phyloP scores from a whole-genome alignment of 2,888 invertebrate species.

The Byasa hedistus region DNA sequence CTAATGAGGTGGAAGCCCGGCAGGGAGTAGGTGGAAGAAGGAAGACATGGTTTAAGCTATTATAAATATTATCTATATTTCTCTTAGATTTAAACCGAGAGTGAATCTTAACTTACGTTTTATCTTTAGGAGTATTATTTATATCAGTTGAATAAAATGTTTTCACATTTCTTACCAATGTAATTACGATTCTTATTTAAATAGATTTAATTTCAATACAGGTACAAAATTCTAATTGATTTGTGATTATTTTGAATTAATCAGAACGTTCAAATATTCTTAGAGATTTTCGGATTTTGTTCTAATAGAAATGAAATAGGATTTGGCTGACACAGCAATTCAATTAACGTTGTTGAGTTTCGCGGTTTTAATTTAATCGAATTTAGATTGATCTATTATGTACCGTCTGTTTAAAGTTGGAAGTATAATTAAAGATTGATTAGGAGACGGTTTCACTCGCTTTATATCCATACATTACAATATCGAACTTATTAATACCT shows the following conservation, averaged over 20 bases:
- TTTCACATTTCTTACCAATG: too few relatives aligned
- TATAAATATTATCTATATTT: too few relatives aligned
- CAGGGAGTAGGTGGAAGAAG: too few relatives aligned
- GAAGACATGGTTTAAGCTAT: too few relatives aligned
- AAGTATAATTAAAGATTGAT: conserved; percentile 2
- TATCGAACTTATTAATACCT: neutral
- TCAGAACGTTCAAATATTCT: conserved; percentile 4
- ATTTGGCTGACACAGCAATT: conserved; percentile 18
- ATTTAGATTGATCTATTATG: conserved; percentile 15
- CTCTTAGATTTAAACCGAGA: too few relatives aligned
- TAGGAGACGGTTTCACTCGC: neutral
- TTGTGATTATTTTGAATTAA: neutral
- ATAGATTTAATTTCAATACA: too few relatives aligned
- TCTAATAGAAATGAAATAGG: conserved; percentile 8
- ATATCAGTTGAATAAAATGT: too few relatives aligned
- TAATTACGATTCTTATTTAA: too few relatives aligned
- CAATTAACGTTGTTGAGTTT: conserved; percentile 17
- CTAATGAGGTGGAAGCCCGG: too few relatives aligned
- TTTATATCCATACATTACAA: neutral
- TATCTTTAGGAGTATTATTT: too few relatives aligned
- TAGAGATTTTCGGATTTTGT: conserved; percentile 4
- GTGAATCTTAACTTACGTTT: too few relatives aligned
- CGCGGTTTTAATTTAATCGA: conserved; percentile 20
- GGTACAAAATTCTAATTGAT: neutral
- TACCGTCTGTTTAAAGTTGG: conserved; percentile 3